Evolutionary conservation across 92 coral and sea anemone species (phyloP), one percentile per base, ranked within the genome.

Genomic region (Porites rus): DNA sequence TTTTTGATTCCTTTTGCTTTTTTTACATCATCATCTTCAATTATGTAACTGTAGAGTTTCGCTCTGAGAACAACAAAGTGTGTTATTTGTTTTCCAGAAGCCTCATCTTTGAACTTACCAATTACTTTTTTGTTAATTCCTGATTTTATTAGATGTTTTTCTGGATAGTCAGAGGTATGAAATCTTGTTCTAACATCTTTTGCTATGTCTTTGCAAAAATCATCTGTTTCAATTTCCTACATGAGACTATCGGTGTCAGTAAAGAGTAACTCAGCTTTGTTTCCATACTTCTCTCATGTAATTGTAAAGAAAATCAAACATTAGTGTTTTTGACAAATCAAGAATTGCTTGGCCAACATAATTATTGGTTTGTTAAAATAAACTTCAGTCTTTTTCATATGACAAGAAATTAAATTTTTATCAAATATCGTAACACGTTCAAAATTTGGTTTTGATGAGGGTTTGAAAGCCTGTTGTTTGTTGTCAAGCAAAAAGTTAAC

Each of bases 241-340:
- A 43, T 11, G 0, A 89, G 59, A 52, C 67, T 25, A 54, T 89
- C 85, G 0, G 89, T 89, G 25, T 89, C 86, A 1, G 89, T 84
- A 31, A 89, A 83, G 0, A 84, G 11, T 0, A 78, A 69, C 13
- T 70, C 22, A 0, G 85, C 81, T 10, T 59, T 89, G 4, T 82
- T 61, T 3, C 60, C 72, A 59, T 82, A 84, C 17, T 82, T 82
- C 1, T 73, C 74, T 17, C 71, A 89, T 59, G 18, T 69, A 75
- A 16, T 20, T n/a, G 14, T 83, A 89, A 17, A 83, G 89, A 25
- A 89, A 83, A 6, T 84, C 85, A 38, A 83, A 89, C 84, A 83
- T 75, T 9, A 78, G 51, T 8, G 58, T 69, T 60, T 88, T 86
- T 1, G 62, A 11, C 0, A 69, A 0, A 52, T 52, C 58, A 7